A percentile compares a stretch with the other conserved stretches of the same genome.
phyloP scores from a whole-genome alignment of 1,140 invertebrate species.

The Helicoverpa zea region DNA sequence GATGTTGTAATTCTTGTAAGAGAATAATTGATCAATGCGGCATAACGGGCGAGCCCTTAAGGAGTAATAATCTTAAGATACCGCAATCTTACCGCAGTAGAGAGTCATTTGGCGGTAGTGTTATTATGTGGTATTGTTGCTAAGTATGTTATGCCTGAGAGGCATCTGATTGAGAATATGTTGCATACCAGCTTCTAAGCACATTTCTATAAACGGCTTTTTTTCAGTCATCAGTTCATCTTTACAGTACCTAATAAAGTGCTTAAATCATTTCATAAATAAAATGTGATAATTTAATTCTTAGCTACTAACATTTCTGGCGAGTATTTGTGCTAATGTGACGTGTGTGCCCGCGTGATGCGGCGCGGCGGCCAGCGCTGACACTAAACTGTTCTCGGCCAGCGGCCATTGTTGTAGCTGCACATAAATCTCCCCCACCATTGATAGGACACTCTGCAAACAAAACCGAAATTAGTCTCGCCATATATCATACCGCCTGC shows the following conservation, averaged over 20 bases:
- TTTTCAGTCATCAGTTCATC: too few relatives aligned
- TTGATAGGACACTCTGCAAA: slow-evolving; percentile 93
- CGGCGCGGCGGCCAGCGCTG: slow-evolving; percentile 93
- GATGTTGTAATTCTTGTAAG: slow-evolving; percentile 37
- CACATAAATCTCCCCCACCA: slow-evolving; percentile 94
- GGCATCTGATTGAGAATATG: neutral
- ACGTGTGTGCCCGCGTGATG: slow-evolving; percentile 96
- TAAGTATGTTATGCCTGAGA: neutral
- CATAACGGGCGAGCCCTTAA: slow-evolving; percentile 11
- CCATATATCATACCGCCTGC: slow-evolving; percentile 16
- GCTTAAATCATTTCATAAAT: too few relatives aligned
- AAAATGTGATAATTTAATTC: too few relatives aligned
- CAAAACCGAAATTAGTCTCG: slow-evolving; percentile 42
- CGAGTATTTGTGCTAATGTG: slow-evolving; percentile 96
- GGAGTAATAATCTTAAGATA: slow-evolving; percentile 38
- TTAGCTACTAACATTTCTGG: slow-evolving; percentile 92
- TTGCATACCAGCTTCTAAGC: too few relatives aligned
- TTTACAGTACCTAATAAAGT: too few relatives aligned
- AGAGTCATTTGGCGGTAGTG: slow-evolving; percentile 15
- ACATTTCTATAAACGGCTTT: too few relatives aligned
- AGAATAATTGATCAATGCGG: slow-evolving; percentile 45
- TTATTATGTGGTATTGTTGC: neutral
- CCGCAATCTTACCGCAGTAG: slow-evolving; percentile 37
- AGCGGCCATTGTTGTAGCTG: slow-evolving; percentile 92
- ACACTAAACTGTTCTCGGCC: slow-evolving; percentile 94